Base-by-base conservation (phyloP, 23 tunicate species). In the Clavelina lepadiformis region DNA sequence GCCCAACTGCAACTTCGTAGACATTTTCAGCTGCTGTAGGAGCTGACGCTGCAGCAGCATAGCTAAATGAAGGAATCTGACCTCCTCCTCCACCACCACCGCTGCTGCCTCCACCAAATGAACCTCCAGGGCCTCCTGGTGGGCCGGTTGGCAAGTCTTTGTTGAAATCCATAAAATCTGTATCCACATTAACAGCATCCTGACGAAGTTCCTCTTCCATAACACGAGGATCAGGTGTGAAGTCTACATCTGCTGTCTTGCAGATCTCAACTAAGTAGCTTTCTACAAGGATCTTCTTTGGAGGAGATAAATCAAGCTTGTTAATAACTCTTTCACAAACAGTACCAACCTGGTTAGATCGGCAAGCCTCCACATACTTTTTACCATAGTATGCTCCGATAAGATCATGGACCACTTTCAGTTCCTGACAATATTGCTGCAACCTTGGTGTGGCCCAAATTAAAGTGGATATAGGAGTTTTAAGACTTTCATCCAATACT, bases 401-500 rank as follows among this genome's bases (percentile, higher is more conserved):
- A 27, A 82, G 81, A 27, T 74, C 61, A 15, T 80, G 77, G 7
- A 88, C 82, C 29, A 73, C 72, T 46, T 74, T 67, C 18, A 88
- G 37, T 51, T 88, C 96, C 21, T 76, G 77, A 31, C 81, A 68
- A 41, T 80, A 63, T 56, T 62, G 72, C 28, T 28, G 32, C 32
- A 88, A 59, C 51, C 96, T 64, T 2, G 87, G 87, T 3, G 71
- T 56, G 22, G 77, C 93, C 98, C 98, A 91, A n/a, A 84, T 78
- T 1, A 91, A 32, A 21, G 92, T 86, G 5, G 92, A 73, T 38
- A 91, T 62, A 3, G 98, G 93, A 56, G 85, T 78, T 56, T 69
- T 78, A 15, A 91, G 61, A 37, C 88, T 69, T 64, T 76, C 85
- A 51, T 91, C 98, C n/a, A 91, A 31, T 0, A 69, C 56, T 65